Evolutionary conservation across 2,888 invertebrate genomes (phyloP), one percentile per base, ranked within the genome.

Genomic region (Leistus spinibarbis): DNA sequence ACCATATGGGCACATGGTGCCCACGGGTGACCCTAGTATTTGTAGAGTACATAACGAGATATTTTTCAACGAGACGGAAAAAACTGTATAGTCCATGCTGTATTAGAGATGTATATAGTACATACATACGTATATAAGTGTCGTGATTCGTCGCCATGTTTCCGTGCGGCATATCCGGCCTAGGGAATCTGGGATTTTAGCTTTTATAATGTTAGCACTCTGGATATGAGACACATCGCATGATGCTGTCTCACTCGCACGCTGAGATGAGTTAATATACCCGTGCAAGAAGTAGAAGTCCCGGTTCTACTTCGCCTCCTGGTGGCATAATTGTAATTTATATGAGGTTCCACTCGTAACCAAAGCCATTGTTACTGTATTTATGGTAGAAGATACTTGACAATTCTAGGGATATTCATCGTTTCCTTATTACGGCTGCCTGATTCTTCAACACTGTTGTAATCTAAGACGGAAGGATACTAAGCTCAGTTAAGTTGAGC

Each of bases 311-410:
- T 40, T 40, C 40, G 40, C 40, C 40, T 40, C 40, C 40, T 40
- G 40, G 40, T 22, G 73, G 67, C 73, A 73, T 73, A 73, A 73
- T 73, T 73, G 67, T 73, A 73, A 73, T 73, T 73, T 73, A 73
- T 73, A 73, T 62, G 67, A 73, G 67, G 73, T 60, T 67, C 73
- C 40, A 40, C 40, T 40, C 40, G 40, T 40, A 40, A 67, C 67
- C 67, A 73, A 67, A 66, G 53, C 73, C 73, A 73, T 73, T 73
- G 73, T 73, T 73, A 73, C 67, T 67, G 73, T 73, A 73, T 73
- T 73, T 73, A 73, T 73, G 66, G 67, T 67, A 67, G 66, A 66
- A 73, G 73, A 73, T 73, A 73, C 73, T 73, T 57, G 67, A 57
- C 66, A 19, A 22, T 56, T 13, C 56, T 56, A 13, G 22, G 16